Conservation (phyloP, 2,797 vertebrate species). For the Lates japonicus region DNA sequence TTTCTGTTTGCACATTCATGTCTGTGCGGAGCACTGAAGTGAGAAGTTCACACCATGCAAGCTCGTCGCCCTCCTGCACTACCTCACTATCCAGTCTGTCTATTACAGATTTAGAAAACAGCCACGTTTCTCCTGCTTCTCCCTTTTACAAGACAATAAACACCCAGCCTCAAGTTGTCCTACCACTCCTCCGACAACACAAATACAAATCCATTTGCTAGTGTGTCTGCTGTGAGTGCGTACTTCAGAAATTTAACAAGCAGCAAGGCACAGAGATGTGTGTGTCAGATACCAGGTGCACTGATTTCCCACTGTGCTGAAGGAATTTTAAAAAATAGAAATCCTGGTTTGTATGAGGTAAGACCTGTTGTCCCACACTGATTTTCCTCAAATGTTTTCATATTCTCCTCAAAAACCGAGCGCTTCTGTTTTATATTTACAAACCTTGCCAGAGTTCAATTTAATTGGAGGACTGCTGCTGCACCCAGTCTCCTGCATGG, state of each 20-base stretch:
- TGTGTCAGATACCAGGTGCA: constrained; percentile 14
- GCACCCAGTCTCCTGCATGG: constrained; percentile 4
- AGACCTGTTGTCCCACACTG: constrained; percentile 1
- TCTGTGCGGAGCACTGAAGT: not conserved
- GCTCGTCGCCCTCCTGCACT: not conserved
- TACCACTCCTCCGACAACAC: constrained; percentile 10
- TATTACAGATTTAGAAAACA: constrained; percentile 1
- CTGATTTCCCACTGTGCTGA: constrained; percentile 19
- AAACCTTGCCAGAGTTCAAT: not conserved
- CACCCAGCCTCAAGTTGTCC: constrained; percentile 18
- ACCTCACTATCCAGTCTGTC: not conserved
- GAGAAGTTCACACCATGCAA: not conserved
- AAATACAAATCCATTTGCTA: constrained; percentile 35
- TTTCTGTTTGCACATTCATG: constrained; percentile 6
- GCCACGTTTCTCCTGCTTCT: not conserved
- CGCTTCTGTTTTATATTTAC: not conserved
- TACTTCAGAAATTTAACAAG: constrained; percentile 33
- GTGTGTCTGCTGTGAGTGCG: constrained; percentile 10
- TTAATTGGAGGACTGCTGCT: constrained; percentile 18
- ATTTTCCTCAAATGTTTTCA: constrained; percentile 12
- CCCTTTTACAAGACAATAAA: constrained; percentile 34
- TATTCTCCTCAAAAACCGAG: constrained; percentile 2
- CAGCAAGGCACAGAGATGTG: constrained; percentile 8
- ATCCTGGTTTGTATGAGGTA: not conserved
- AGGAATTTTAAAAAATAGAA: not conserved